A percentile compares a stretch with the other conserved stretches of the same genome.
Conservation (phyloP, 2,797 vertebrate species). For the Odontamblyopus lacepedii region DNA sequence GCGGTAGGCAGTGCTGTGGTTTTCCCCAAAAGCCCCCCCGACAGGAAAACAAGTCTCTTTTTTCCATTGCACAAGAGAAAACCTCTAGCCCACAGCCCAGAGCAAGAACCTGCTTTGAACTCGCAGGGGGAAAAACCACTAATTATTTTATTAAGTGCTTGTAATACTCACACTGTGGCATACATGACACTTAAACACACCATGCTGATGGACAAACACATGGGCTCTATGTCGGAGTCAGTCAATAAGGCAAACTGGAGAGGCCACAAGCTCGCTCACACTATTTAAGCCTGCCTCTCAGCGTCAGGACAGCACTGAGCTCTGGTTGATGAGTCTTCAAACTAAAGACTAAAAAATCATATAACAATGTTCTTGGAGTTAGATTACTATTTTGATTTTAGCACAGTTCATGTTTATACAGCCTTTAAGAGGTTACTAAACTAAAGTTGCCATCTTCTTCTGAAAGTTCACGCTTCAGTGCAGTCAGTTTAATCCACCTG, state of each 20-base stretch:
- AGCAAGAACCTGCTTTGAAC: slow-evolving; percentile 71
- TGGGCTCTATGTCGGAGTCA: slow-evolving; percentile 1
- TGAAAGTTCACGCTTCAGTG: too few relatives aligned
- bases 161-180: slow-evolving; percentile 49
- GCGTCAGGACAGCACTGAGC: slow-evolving; percentile 2
- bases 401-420: too few relatives aligned
- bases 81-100: slow-evolving; percentile 60
- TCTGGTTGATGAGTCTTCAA: slow-evolving; percentile 6
- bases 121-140: slow-evolving; percentile 63
- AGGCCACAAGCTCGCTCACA: slow-evolving; percentile 49
- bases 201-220: slow-evolving; percentile 46
- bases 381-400: too few relatives aligned
- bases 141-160: slow-evolving; percentile 79
- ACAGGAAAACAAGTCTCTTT: slow-evolving; percentile 63
- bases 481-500: too few relatives aligned
- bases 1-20: slow-evolving; percentile 69
- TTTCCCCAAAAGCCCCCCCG: slow-evolving; percentile 60
- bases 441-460: too few relatives aligned
- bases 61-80: slow-evolving; percentile 69
- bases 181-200: slow-evolving; percentile 45
- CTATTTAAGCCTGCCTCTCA: slow-evolving; percentile 16
- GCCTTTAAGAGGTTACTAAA: too few relatives aligned
- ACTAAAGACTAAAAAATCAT: background rate
- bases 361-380: too few relatives aligned
- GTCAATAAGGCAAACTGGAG: slow-evolving; percentile 22